phyloP scores from a whole-genome alignment of 1,140 invertebrate species.

The Aphelenchoides besseyi region DNA sequence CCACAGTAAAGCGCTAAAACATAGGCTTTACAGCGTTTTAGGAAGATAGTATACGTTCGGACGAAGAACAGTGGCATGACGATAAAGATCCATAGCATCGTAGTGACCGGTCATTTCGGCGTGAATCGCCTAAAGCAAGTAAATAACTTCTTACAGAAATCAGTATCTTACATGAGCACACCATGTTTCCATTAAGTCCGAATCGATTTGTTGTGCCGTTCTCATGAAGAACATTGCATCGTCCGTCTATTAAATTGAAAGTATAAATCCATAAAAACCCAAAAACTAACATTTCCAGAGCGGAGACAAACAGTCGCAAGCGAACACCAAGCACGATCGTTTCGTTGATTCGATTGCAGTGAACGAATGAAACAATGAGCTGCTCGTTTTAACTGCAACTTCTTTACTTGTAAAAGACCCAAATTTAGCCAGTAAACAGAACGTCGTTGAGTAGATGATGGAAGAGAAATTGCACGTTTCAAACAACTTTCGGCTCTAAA shows the following conservation, averaged over 20 bases:
- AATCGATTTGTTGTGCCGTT: conserved; percentile 47
- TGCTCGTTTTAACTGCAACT: conserved; percentile 25
- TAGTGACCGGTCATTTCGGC: conserved; percentile 34
- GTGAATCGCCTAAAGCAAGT: conserved; percentile 39
- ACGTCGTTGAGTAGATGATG: conserved; percentile 29
- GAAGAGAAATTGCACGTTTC: conserved; percentile 24
- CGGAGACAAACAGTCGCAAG: conserved; percentile 35
- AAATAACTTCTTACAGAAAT: conserved; percentile 8
- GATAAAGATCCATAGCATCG: conserved; percentile 44
- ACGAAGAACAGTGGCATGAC: conserved; percentile 39
- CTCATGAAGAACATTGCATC: conserved; percentile 38
- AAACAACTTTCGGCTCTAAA: conserved; percentile 36
- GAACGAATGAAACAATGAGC: conserved; percentile 47
- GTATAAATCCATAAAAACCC: conserved; percentile 3
- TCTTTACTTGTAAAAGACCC: conserved; percentile 23
- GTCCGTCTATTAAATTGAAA: conserved; percentile 40
- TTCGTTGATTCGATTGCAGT: conserved; percentile 44
- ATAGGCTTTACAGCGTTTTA: not conserved
- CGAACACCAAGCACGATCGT: conserved; percentile 35
- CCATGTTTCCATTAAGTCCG: conserved; percentile 43
- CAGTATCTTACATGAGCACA: conserved; percentile 30
- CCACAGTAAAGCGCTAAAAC: conserved; percentile 36
- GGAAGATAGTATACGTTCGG: conserved; percentile 30
- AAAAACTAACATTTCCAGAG: conserved; percentile 34
- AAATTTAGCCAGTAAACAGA: conserved; percentile 42